Evolutionary conservation across 2,888 invertebrate genomes (phyloP).

Genomic region (Venusia cambrica): DNA sequence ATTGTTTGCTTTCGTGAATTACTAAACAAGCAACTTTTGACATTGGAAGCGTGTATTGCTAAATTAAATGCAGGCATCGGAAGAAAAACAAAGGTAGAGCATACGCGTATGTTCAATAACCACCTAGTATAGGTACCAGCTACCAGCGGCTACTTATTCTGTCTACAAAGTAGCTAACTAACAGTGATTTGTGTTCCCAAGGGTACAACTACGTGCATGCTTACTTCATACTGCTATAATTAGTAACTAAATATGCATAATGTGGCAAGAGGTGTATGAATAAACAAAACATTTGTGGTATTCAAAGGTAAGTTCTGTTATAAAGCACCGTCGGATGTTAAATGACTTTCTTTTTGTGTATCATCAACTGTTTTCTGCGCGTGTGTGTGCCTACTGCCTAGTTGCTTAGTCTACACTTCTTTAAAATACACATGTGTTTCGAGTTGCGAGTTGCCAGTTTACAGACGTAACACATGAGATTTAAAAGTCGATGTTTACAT

Average conservation of each 20-base stretch:
- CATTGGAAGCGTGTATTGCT: conserved; percentile 44
- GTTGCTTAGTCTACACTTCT: too few relatives aligned
- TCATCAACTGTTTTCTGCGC: conserved; percentile 23
- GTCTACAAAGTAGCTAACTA: conserved; percentile 58
- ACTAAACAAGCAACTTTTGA: conserved; percentile 48
- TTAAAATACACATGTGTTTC: conserved; percentile 23
- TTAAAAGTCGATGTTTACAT: conserved; percentile 28
- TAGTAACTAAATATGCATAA: conserved; percentile 53
- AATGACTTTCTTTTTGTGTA: conserved; percentile 27
- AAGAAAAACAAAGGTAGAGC: conserved; percentile 41
- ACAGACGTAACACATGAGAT: conserved; percentile 23
- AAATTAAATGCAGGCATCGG: conserved; percentile 40
- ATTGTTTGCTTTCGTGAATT: conserved; percentile 46
- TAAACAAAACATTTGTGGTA: conserved; percentile 51
- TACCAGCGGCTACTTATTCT: conserved; percentile 43
- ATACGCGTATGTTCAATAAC: conserved; percentile 35
- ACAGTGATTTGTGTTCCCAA: conserved; percentile 57
- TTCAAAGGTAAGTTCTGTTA: conserved; percentile 50
- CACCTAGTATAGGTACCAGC: conserved; percentile 39
- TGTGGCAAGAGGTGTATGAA: conserved; percentile 56
- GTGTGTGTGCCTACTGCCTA: too few relatives aligned
- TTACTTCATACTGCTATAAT: conserved; percentile 63
- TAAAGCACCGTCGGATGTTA: conserved; percentile 36
- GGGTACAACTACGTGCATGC: conserved; percentile 62
- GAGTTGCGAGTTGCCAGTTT: conserved; percentile 20